phyloP scores from a whole-genome alignment of 2,797 vertebrate genomes.

The Peromyscus eremicus region DNA sequence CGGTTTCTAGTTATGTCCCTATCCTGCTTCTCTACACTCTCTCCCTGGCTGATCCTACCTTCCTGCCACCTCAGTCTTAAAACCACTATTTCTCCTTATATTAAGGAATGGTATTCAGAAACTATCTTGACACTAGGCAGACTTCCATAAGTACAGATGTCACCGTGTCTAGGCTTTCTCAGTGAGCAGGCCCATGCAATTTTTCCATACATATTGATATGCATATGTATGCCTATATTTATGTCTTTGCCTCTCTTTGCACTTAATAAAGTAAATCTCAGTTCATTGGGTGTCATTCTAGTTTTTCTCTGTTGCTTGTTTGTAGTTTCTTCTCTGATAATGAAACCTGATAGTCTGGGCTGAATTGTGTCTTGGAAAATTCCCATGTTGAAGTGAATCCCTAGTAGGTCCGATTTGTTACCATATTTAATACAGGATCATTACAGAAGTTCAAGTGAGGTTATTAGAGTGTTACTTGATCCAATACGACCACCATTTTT shows the following conservation, averaged over 20 bases:
- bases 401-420: not conserved
- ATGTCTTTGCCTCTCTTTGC: not conserved
- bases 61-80: not conserved
- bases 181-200: not conserved
- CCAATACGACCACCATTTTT: not conserved
- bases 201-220: not conserved
- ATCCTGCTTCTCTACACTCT: not conserved
- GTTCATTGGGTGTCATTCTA: not conserved
- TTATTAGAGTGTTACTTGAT: not conserved
- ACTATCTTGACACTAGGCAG: not conserved
- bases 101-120: not conserved
- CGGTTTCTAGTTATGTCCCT: not conserved
- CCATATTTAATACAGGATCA: not conserved
- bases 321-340: not conserved
- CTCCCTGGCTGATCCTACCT: not conserved
- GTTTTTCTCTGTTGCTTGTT: not conserved
- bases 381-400: not conserved
- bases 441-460: conserved; percentile 23
- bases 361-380: not conserved
- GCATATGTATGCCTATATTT: not conserved
- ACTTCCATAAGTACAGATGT: not conserved
- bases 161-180: not conserved
- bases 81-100: not conserved
- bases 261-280: not conserved
- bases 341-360: not conserved